Percentiles rank a stretch among this genome's conserved stretches.
phyloP scores from a whole-genome alignment of 2,797 vertebrate genomes.

The Ceyx erithaca region DNA sequence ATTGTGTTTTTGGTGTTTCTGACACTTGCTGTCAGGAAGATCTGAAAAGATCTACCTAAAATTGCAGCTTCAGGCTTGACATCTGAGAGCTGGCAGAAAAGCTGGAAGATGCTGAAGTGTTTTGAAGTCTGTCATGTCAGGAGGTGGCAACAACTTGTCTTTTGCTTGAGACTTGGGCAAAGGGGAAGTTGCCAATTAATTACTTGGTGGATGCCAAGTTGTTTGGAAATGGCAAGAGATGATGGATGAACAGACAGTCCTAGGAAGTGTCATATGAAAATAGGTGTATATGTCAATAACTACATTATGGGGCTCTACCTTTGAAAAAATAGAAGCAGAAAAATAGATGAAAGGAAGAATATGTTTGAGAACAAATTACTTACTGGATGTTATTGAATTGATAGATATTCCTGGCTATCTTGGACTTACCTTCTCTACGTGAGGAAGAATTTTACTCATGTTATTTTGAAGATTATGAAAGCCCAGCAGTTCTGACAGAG shows the following conservation, averaged over 20 bases:
- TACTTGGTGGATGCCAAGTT: not conserved
- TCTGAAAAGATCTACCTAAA: not conserved
- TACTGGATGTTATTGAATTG: conserved; percentile 34
- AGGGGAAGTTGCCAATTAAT: not conserved
- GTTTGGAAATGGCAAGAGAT: not conserved
- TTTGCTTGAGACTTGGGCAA: not conserved
- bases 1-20: not conserved
- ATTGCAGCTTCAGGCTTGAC: not conserved
- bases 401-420: conserved; percentile 89
- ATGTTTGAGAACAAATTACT: not conserved
- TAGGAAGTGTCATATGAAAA: not conserved
- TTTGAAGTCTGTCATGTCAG: conserved; percentile 23
- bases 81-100: not conserved
- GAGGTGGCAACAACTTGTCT: not conserved
- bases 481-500: conserved; percentile 84
- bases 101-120: not conserved
- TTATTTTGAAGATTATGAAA: conserved; percentile 85
- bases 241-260: not conserved
- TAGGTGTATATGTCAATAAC: not conserved
- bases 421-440: conserved; percentile 86
- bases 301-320: not conserved
- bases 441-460: conserved; percentile 89
- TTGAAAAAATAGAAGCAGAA: not conserved
- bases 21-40: not conserved
- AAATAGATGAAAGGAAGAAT: not conserved